Conservation (phyloP, 2,113 vertebrate species). For the Zosterops borbonicus region DNA sequence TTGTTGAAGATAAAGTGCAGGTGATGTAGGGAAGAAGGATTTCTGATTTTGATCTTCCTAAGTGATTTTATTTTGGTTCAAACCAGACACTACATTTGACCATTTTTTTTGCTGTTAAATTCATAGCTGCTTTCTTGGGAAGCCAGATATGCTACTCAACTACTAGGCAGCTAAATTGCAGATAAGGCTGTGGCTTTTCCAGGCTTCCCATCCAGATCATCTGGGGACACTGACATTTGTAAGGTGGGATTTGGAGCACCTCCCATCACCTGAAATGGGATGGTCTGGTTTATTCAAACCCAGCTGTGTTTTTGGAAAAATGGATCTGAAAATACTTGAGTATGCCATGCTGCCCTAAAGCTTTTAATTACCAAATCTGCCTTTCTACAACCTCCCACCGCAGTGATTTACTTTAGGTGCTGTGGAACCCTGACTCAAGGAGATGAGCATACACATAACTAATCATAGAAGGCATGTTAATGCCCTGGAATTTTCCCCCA, state of each 20-base stretch:
- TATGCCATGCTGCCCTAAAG: neutral
- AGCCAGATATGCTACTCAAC: neutral
- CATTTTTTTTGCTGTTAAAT: neutral
- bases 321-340: neutral
- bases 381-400: rapidly evolving
- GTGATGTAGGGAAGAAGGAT: neutral
- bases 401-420: neutral
- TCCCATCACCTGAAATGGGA: neutral
- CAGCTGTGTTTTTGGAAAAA: neutral
- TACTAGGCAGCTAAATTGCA: neutral
- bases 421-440: neutral
- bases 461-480: neutral
- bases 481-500: neutral
- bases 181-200: neutral
- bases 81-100: neutral
- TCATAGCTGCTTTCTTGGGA: neutral
- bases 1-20: neutral
- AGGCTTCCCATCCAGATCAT: neutral
- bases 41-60: neutral
- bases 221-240: neutral
- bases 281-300: neutral
- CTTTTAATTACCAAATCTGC: neutral
- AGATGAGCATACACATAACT: neutral
- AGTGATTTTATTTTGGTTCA: neutral
- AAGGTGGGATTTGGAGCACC: neutral